Evolutionary conservation across 2,113 vertebrate species (phyloP).

Genomic region (Cheirogaleus medius): DNA sequence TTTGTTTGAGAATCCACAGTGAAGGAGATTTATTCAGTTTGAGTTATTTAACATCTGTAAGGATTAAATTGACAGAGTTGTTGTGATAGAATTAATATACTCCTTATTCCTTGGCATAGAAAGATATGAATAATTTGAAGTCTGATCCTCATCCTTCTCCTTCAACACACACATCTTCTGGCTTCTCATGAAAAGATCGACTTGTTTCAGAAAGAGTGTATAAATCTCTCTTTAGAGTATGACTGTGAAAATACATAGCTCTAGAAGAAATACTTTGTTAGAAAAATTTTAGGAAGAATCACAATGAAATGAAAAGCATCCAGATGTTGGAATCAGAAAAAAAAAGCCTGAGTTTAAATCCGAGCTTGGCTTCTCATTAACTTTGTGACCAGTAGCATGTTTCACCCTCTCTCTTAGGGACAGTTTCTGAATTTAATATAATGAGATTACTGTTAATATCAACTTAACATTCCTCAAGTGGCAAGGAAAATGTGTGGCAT

Average conservation of each 20-base stretch:
- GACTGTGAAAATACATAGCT: background rate
- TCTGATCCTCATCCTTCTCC: background rate
- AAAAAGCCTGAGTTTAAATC: background rate
- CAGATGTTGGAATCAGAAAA: background rate
- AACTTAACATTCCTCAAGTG: background rate
- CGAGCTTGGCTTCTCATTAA: background rate
- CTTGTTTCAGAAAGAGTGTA: background rate
- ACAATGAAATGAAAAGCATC: background rate
- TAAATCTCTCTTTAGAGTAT: background rate
- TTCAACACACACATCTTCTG: background rate
- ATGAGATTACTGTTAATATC: background rate
- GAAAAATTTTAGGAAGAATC: background rate
- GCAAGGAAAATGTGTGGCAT: background rate
- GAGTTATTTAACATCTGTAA: slow-evolving; percentile 46
- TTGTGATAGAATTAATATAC: slow-evolving; percentile 36
- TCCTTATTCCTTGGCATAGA: background rate
- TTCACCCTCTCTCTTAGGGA: background rate
- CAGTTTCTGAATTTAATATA: slow-evolving; percentile 4
- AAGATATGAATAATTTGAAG: background rate
- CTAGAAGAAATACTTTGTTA: background rate
- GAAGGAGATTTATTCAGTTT: background rate
- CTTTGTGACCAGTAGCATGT: background rate
- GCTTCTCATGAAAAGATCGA: background rate
- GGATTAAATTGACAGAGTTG: slow-evolving; percentile 40
- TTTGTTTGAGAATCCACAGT: background rate